Conservation (phyloP, 1,140 invertebrate genomes). For the Phthorimaea operculella region DNA sequence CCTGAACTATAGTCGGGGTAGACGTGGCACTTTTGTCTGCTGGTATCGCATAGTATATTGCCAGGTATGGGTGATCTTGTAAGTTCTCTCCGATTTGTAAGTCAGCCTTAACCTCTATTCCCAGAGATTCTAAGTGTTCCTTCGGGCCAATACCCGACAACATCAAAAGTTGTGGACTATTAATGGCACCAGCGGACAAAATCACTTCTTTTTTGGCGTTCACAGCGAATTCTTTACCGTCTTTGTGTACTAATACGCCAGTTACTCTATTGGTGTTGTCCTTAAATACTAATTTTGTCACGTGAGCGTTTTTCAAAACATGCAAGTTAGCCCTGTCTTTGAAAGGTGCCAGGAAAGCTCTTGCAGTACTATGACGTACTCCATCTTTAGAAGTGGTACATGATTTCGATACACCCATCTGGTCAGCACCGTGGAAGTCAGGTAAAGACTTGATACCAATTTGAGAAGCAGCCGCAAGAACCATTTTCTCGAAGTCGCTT, state of each 20-base stretch:
- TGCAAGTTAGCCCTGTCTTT: constrained; percentile 74
- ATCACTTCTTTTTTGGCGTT: constrained; percentile 74
- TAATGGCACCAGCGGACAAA: constrained; percentile 75
- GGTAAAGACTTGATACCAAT: constrained; percentile 73
- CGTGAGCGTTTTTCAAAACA: constrained; percentile 71
- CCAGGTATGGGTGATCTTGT: constrained; percentile 71
- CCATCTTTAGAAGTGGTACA: constrained; percentile 65
- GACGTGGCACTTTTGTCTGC: constrained; percentile 17
- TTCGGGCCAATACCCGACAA: constrained; percentile 80
- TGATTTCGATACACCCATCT: constrained; percentile 51
- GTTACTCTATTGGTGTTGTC: constrained; percentile 58
- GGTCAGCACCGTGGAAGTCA: constrained; percentile 66
- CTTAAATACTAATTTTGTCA: constrained; percentile 72
- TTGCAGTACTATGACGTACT: constrained; percentile 43
- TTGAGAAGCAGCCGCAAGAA: constrained; percentile 77
- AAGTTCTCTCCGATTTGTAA: constrained; percentile 74
- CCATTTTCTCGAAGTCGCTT: constrained; percentile 74
- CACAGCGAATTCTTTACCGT: constrained; percentile 56
- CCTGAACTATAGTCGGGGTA: constrained; percentile 12
- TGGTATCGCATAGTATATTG: constrained; percentile 24
- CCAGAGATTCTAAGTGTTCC: constrained; percentile 72
- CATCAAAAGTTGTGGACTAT: constrained; percentile 78
- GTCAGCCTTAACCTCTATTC: constrained; percentile 70
- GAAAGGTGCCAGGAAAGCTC: constrained; percentile 67
- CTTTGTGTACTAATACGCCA: constrained; percentile 71